Evolutionary conservation across 2,888 invertebrate genomes (phyloP), one percentile per base, ranked within the genome.

Genomic region (Synergus japonicus): DNA sequence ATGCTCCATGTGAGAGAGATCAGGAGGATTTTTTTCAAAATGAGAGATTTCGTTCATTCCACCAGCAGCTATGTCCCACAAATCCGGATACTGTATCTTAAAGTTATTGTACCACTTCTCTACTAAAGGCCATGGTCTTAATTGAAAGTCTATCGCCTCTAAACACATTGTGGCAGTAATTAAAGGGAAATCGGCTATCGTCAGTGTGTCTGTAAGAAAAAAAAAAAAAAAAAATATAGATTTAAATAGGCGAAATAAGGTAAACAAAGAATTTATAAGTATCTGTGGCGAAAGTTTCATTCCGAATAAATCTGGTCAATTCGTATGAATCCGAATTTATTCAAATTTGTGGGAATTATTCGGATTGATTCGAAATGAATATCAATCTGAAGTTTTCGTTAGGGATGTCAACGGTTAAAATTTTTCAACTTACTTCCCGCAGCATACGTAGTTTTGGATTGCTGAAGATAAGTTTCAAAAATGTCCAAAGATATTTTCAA

Each of bases 161-260:
- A 97, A 91, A 76, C 96, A 95, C 93, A 96, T 94, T 0, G 96
- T 96, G 0, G 96, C 94, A 77, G 96, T 94, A 69, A 96, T 92
- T 15, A 97, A 92, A 54, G 95, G 95, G 86, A 96, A 95, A 92
- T 97, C 96, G 0, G 96, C 96, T 84, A 97, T 96, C 8, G 96
- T 96, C 76, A 96, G 87, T 83, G 94, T 92, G 86, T 96, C 94
- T 94, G 85, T 77, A 86, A 86, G 80, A 66, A 82, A 79, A 80
- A 22, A 22, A 22, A 22, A 22, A 1, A 1, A 22, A 0, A 22
- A 22, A 22, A 22, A 0, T 22, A 22, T 22, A 22, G 22, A 22
- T 22, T 22, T 22, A 22, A 22, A 22, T 22, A 22, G 22, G 22
- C 22, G 22, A 22, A 22, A 22, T 22, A 22, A 22, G 22, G 1